phyloP scores from a whole-genome alignment of 2,113 vertebrate genomes.

The Semicossyphus pulcher region DNA sequence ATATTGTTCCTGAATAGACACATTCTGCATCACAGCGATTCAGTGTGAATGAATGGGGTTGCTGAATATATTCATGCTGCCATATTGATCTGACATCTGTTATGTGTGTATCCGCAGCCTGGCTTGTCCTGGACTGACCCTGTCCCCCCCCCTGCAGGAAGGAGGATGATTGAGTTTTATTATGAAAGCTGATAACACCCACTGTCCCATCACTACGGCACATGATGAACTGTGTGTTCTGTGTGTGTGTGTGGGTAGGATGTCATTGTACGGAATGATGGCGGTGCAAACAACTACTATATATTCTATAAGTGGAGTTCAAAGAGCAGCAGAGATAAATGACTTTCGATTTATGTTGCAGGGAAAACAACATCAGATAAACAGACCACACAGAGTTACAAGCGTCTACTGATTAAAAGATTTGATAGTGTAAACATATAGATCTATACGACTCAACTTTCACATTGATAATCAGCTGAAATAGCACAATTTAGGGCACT shows the following conservation, averaged over 20 bases:
- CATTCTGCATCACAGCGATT: slow-evolving; percentile 12
- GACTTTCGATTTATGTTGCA: slow-evolving; percentile 13
- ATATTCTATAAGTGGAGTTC: slow-evolving; percentile 13
- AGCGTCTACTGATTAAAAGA: too few relatives aligned
- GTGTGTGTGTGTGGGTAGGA: background rate
- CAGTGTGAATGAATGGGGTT: slow-evolving; percentile 12
- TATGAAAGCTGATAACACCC: slow-evolving; percentile 13
- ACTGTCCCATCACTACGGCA: background rate
- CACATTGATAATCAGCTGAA: too few relatives aligned
- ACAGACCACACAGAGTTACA: too few relatives aligned
- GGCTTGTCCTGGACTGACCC: slow-evolving; percentile 22
- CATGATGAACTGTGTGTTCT: slow-evolving; percentile 28
- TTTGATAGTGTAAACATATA: too few relatives aligned
- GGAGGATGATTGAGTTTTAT: slow-evolving; percentile 38
- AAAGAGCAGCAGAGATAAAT: slow-evolving; percentile 33
- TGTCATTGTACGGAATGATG: slow-evolving; percentile 14
- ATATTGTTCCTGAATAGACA: slow-evolving; percentile 22
- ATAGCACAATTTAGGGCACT: too few relatives aligned
- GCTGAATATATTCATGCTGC: slow-evolving; percentile 28
- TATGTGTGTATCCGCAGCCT: background rate
- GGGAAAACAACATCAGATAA: too few relatives aligned
- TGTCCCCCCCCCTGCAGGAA: background rate
- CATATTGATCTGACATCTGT: slow-evolving; percentile 28
- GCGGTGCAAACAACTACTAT: background rate
- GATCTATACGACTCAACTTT: too few relatives aligned